Evolutionary conservation across 1,140 invertebrate genomes (phyloP).

Genomic region (Olivierus martensii): DNA sequence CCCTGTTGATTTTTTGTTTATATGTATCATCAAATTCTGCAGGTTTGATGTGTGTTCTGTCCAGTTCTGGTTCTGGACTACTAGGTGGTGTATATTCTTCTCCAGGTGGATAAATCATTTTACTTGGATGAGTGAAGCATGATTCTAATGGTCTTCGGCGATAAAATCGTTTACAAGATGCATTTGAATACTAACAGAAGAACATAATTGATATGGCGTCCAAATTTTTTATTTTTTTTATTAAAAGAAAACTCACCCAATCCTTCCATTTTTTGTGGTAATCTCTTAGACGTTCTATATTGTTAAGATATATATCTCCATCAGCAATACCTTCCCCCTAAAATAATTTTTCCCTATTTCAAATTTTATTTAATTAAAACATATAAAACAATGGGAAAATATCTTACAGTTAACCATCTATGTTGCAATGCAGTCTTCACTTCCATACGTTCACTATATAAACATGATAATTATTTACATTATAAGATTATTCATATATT

Average conservation of each 20-base stretch:
- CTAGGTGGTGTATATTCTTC: conserved; percentile 52
- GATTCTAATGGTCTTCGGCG: conserved; percentile 59
- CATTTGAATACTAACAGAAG: conserved; percentile 55
- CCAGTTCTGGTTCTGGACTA: conserved; percentile 38
- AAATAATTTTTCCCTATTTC: too few relatives aligned
- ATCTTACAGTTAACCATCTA: conserved; percentile 57
- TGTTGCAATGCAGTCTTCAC: conserved; percentile 62
- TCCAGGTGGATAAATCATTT: conserved; percentile 84
- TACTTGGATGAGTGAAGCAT: conserved; percentile 77
- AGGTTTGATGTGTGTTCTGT: conserved; percentile 14
- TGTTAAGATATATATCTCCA: conserved; percentile 6
- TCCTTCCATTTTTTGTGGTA: conserved; percentile 23
- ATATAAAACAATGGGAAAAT: not conserved
- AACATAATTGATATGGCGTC: too few relatives aligned
- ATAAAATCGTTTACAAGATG: conserved; percentile 71
- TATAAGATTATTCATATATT: not conserved
- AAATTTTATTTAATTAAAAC: too few relatives aligned
- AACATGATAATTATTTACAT: not conserved
- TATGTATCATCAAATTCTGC: conserved; percentile 21
- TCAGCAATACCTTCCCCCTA: too few relatives aligned
- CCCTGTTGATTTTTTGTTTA: conserved; percentile 50
- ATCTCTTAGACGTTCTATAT: conserved; percentile 21
- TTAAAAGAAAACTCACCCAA: conserved; percentile 23
- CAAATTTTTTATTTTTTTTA: too few relatives aligned
- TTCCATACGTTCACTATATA: conserved; percentile 48